Evolutionary conservation across 64 coral and sea anemone species (phyloP).

Genomic region (Montipora foliosa): DNA sequence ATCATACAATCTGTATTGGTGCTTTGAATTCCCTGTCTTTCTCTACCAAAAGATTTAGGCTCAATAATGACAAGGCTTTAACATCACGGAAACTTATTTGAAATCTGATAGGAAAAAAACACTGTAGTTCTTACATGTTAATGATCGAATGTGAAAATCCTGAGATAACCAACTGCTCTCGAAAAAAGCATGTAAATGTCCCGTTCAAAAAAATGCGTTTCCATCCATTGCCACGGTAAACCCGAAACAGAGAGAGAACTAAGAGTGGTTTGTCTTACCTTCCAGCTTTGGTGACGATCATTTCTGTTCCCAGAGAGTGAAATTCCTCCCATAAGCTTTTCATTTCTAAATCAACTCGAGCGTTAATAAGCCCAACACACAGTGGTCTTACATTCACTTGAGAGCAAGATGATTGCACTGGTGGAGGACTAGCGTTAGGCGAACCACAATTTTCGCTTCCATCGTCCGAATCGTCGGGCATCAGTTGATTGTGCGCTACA

Average conservation of each 20-base stretch:
- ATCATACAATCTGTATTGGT: too few species aligned
- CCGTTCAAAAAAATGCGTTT: background rate
- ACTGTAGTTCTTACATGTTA: background rate
- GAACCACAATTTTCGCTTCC: constrained; percentile 36
- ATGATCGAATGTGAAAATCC: background rate
- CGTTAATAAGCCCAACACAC: constrained; percentile 67
- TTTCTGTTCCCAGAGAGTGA: constrained; percentile 90
- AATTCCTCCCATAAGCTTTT: constrained; percentile 98
- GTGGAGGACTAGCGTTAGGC: constrained; percentile 66
- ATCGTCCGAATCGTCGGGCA: constrained; percentile 30
- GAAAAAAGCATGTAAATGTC: background rate
- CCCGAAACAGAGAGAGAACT: constrained; percentile 33
- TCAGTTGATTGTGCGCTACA: background rate
- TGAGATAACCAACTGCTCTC: constrained; percentile 8
- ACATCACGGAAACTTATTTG: constrained; percentile 32
- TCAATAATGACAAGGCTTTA: background rate
- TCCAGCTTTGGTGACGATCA: constrained; percentile 98
- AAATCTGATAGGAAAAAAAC: constrained; percentile 21
- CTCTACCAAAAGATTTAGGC: background rate
- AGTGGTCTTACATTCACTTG: constrained; percentile 33
- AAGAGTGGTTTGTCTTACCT: constrained; percentile 72
- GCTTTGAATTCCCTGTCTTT: constrained; percentile 4
- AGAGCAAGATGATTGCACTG: constrained; percentile 62
- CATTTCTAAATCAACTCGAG: constrained; percentile 97
- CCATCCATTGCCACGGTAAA: background rate